These are phyloP conservation scores for Allobates femoralis DNA, from an alignment of 2,797 vertebrate species.

Conservation along the genomic window DNA sequence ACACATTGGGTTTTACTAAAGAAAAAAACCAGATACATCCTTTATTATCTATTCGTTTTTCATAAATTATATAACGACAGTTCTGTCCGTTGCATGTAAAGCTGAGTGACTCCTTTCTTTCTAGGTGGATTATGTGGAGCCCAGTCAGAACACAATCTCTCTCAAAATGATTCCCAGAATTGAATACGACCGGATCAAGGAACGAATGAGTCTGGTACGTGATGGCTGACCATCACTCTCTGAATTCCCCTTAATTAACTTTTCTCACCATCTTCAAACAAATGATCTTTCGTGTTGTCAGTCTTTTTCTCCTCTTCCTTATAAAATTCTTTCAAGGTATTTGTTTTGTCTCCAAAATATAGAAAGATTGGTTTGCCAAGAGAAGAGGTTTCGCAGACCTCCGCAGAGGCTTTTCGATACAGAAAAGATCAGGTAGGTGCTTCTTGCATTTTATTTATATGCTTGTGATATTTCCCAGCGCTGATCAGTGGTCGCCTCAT, in stretches of 20 bases:
- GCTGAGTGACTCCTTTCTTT: neutral
- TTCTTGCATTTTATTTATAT: too few relatives aligned
- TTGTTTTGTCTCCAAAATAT: conserved; percentile 5
- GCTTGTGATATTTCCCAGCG: neutral
- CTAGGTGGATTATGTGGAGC: conserved; percentile 96
- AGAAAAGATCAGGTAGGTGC: conserved; percentile 88
- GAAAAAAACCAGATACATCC: too few relatives aligned
- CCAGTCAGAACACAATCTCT: conserved; percentile 96
- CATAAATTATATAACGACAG: neutral
- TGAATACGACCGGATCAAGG: conserved; percentile 95
- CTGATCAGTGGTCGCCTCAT: neutral
- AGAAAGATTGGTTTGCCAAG: conserved; percentile 98
- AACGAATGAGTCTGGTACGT: conserved; percentile 91
- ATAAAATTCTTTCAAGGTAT: neutral
- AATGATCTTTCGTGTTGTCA: neutral
- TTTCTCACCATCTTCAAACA: neutral
- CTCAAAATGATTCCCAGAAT: conserved; percentile 97
- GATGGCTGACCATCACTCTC: too few relatives aligned
- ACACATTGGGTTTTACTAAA: too few relatives aligned
- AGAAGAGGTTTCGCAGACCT: conserved; percentile 94
- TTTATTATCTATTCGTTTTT: neutral
- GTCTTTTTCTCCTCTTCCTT: neutral
- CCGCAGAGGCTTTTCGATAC: conserved; percentile 92
- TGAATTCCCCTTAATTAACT: neutral
- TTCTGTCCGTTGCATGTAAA: neutral